Evolutionary conservation across 2,797 vertebrate species (phyloP).

Genomic region (Brotula barbata): DNA sequence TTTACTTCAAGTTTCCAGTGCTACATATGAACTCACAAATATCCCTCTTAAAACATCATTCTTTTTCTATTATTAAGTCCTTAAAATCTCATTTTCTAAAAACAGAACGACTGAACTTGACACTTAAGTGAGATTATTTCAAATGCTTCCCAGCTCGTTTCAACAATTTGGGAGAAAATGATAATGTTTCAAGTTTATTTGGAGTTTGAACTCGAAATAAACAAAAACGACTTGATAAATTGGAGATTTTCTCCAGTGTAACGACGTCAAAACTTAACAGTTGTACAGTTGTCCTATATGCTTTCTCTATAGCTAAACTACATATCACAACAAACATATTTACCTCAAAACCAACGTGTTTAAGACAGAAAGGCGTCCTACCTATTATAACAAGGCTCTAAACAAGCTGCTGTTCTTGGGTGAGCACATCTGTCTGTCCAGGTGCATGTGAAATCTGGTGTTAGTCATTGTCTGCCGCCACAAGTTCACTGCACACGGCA

Average conservation of each 20-base stretch:
- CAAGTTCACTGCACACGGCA: conserved; percentile 53
- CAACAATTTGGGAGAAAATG: no score
- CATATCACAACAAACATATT: conserved; percentile 36
- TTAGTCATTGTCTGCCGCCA: conserved; percentile 42
- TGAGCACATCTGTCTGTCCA: conserved; percentile 55
- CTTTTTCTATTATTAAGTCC: not conserved
- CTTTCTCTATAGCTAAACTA: conserved; percentile 4
- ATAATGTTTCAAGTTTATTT: no score
- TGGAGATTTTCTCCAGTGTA: no score
- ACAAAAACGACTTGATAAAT: no score
- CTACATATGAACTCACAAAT: conserved; percentile 57
- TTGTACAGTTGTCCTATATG: conserved; percentile 21
- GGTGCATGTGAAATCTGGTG: conserved; percentile 49
- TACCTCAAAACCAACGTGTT: conserved; percentile 28
- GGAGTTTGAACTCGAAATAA: no score
- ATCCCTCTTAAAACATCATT: conserved; percentile 42
- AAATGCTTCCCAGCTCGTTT: no score
- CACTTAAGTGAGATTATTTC: no score
- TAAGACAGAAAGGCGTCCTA: conserved; percentile 23
- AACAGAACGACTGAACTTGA: no score
- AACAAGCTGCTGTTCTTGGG: conserved; percentile 32
- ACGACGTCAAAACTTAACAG: conserved; percentile 11
- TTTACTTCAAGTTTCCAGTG: conserved; percentile 46
- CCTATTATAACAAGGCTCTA: conserved; percentile 28
- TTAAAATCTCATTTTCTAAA: no score